Conservation (phyloP, 1,140 invertebrate genomes). For the Drosophila sp. region DNA sequence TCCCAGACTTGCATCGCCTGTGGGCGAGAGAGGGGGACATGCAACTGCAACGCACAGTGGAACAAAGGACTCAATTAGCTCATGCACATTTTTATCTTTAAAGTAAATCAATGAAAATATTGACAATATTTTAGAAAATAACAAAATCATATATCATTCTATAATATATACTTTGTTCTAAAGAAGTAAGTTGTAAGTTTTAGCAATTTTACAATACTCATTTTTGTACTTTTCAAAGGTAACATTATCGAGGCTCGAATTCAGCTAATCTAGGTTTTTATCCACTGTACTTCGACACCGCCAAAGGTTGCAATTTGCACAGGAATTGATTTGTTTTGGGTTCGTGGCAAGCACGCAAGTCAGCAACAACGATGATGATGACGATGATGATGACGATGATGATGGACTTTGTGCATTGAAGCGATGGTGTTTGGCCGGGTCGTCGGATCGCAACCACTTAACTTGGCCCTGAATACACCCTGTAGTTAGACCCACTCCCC, state of each 20-base stretch:
- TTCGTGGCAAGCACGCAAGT: constrained; percentile 12
- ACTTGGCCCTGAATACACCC: constrained; percentile 29
- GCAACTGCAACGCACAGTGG: constrained; percentile 1
- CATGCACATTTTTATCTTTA: background rate
- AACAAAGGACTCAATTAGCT: background rate
- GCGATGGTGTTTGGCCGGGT: constrained; percentile 32
- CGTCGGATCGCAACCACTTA: constrained; percentile 39
- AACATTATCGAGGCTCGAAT: no score
- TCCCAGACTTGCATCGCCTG: background rate
- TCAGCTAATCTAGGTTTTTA: background rate
- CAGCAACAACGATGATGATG: background rate
- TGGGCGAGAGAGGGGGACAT: constrained; percentile 10
- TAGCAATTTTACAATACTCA: no score
- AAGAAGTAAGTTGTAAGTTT: no score
- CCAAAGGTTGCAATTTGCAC: constrained; percentile 61
- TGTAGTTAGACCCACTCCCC: background rate
- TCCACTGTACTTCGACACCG: background rate
- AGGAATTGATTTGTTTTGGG: constrained; percentile 64
- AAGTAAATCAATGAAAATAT: no score
- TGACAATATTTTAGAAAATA: no score
- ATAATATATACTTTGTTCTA: no score
- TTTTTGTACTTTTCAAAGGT: no score
- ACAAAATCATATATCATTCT: no score
- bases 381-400: background rate
- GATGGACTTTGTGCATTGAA: constrained; percentile 34